Evolutionary conservation across 2,888 invertebrate genomes (phyloP), one percentile per base, ranked within the genome.

Genomic region (Drosophila putrida): DNA sequence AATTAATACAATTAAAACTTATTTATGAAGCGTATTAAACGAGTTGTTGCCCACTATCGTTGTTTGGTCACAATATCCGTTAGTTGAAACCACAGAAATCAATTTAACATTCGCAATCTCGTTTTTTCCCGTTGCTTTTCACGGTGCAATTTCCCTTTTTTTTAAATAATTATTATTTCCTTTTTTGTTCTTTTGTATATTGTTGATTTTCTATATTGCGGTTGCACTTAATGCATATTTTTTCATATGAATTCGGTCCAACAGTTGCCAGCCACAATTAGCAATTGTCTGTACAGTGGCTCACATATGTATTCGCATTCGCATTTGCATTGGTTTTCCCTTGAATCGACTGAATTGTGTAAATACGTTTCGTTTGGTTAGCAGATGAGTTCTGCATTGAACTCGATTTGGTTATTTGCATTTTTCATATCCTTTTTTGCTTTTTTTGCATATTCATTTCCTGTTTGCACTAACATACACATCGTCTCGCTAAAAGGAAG

Each of bases 401-500:
- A 75, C 85, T 87, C 87, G 71, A 70, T 78, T 87, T 78, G 57
- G 72, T 6, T 75, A 89, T 85, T 82, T 85, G 86, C 80, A 89
- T 85, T 80, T 85, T 71, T 88, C 84, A 88, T 88, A 84, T 84
- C 77, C 88, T 64, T 66, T 66, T 87, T 78, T 71, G 54, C 46
- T 44, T 49, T 62, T 78, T 78, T 85, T 88, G 86, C 89, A 88
- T 85, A 88, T 88, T 85, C 86, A 85, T 89, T 88, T 85, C 84
- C 84, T 69, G 62, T 55, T 70, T 71, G 65, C 71, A 53, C 69
- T 67, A 73, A 63, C 61, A 57, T 80, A 55, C 69, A 74, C 75
- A 77, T 65, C 8, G 28, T 46, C 20, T 51, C 39, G 39, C 35
- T 50, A 11, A 13, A 27, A 38, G 20, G 11, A 13, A n/a, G n/a